Percentiles rank a stretch among this genome's conserved stretches.
Conservation (phyloP, 2,113 vertebrate genomes). For the Trinectes maculatus region DNA sequence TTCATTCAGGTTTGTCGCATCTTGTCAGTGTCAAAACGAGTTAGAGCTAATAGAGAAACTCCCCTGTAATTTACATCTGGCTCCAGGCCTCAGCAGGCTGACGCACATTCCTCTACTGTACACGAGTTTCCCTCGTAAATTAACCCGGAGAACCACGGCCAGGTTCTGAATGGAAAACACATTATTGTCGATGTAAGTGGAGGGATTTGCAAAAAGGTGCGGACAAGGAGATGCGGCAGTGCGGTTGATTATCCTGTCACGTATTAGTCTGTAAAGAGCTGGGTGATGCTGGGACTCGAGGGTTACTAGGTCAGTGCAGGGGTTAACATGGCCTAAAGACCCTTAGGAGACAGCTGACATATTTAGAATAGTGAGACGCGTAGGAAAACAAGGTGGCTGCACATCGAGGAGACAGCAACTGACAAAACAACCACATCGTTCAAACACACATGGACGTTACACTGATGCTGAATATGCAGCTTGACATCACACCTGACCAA, state of each 20-base stretch:
- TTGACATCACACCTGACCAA: slow-evolving; percentile 6
- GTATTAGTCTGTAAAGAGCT: slow-evolving; percentile 48
- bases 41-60: slow-evolving; percentile 61
- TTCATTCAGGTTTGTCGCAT: slow-evolving; percentile 41
- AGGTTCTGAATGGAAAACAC: slow-evolving; percentile 36
- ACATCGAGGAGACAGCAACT: background rate
- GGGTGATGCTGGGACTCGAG: slow-evolving; percentile 1
- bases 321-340: slow-evolving; percentile 43
- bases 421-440: background rate
- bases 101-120: slow-evolving; percentile 61
- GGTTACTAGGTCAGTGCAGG: slow-evolving; percentile 42
- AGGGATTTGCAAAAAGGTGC: slow-evolving; percentile 42
- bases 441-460: background rate
- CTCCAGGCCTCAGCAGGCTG: slow-evolving; percentile 56
- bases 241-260: slow-evolving; percentile 61
- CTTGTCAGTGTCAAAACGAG: slow-evolving; percentile 43
- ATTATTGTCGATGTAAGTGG: slow-evolving; percentile 42
- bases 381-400: slow-evolving; percentile 25
- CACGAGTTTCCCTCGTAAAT: slow-evolving; percentile 59
- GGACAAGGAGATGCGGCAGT: slow-evolving; percentile 24
- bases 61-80: slow-evolving; percentile 47
- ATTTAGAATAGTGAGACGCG: slow-evolving; percentile 57
- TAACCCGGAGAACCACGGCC: slow-evolving; percentile 38
- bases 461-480: no score
- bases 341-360: slow-evolving; percentile 54